Percentiles rank a stretch among this genome's conserved stretches.
Evolutionary conservation across 2,797 vertebrate species (phyloP).

Genomic region (Poecilia picta): DNA sequence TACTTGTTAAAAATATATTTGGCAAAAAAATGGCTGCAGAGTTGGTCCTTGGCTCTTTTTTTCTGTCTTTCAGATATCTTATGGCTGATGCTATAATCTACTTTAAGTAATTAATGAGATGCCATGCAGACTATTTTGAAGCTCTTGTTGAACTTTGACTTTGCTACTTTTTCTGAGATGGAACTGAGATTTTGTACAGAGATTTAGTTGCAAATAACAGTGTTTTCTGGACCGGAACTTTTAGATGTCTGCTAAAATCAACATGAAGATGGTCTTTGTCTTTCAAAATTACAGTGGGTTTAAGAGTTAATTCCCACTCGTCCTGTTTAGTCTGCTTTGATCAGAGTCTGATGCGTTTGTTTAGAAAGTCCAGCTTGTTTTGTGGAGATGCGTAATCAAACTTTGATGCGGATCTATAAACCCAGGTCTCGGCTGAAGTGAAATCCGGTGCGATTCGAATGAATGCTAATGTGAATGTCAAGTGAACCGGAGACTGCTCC

Average conservation of each 20-base stretch:
- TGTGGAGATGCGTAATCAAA: no score
- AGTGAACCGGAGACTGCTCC: no score
- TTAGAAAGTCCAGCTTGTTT: no score
- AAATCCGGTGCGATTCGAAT: no score
- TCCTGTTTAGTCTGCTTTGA: no score
- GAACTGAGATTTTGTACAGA: background rate
- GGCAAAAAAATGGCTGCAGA: background rate
- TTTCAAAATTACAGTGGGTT: background rate
- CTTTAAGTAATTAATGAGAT: background rate
- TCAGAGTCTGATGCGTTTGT: no score
- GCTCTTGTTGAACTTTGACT: background rate
- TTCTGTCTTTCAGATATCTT: background rate
- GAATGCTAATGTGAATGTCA: no score
- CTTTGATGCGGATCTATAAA: no score
- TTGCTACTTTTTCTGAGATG: background rate
- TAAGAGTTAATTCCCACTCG: no score
- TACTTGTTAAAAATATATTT: background rate
- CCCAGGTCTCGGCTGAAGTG: no score
- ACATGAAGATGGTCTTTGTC: background rate
- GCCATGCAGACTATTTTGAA: background rate
- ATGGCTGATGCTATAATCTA: background rate
- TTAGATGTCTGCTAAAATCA: background rate
- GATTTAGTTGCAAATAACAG: background rate
- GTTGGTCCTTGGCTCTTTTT: background rate
- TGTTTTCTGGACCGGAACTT: background rate